Conservation (phyloP, 2,797 vertebrate species). For the Meriones psammophilus region DNA sequence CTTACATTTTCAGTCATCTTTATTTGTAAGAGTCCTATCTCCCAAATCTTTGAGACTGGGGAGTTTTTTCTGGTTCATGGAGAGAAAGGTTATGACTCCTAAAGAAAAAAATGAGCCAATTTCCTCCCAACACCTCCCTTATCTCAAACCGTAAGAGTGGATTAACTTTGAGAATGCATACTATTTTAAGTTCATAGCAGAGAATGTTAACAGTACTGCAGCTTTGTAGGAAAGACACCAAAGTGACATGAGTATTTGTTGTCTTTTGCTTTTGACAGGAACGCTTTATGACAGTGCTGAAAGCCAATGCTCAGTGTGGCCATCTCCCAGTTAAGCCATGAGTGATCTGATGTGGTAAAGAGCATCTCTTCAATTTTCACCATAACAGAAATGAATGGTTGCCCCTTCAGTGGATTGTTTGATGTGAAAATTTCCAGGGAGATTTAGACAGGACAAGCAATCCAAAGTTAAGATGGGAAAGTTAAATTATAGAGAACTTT, state of each 20-base stretch:
- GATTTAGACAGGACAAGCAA: slow-evolving; percentile 36
- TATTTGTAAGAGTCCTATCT: slow-evolving; percentile 5
- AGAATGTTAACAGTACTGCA: slow-evolving; percentile 35
- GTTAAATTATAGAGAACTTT: slow-evolving; percentile 46
- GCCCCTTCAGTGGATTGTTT: slow-evolving; percentile 14
- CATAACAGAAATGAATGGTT: background rate
- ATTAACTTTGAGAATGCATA: slow-evolving; percentile 15
- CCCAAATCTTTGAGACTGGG: background rate
- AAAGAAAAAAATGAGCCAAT: background rate
- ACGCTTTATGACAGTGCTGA: slow-evolving; percentile 48
- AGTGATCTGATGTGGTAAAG: background rate
- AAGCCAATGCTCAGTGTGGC: background rate
- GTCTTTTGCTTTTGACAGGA: slow-evolving; percentile 46
- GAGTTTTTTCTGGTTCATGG: slow-evolving; percentile 6
- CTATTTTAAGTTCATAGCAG: background rate
- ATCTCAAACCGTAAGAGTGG: background rate
- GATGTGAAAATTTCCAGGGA: slow-evolving; percentile 51
- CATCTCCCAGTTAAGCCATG: slow-evolving; percentile 36
- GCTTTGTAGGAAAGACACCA: background rate
- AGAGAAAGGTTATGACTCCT: background rate
- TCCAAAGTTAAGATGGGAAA: slow-evolving; percentile 35
- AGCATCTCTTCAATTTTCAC: slow-evolving; percentile 55
- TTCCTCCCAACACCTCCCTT: background rate
- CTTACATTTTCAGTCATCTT: slow-evolving; percentile 12
- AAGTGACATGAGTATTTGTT: background rate